Conservation (phyloP, 2,113 vertebrate genomes). For the Stictonetta naevosa region DNA sequence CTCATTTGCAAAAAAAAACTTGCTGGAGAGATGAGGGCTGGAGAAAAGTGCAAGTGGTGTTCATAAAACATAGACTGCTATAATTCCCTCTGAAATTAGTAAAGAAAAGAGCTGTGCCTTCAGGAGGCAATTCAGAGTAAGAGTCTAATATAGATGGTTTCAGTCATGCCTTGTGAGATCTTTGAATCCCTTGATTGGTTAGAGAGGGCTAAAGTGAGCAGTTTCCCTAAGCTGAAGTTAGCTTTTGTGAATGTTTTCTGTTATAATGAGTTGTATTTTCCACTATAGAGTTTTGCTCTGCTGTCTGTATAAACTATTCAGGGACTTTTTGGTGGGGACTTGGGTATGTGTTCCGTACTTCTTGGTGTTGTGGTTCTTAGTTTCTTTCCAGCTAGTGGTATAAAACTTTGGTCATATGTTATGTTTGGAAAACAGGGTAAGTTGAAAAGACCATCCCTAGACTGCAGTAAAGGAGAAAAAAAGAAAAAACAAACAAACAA, state of each 20-base stretch:
- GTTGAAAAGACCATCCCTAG: neutral
- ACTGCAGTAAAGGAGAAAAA: neutral
- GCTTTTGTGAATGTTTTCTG: neutral
- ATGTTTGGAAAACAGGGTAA: neutral
- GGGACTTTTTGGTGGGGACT: neutral
- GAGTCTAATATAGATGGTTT: neutral
- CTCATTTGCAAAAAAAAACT: neutral
- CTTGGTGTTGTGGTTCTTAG: neutral
- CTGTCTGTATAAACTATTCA: fast-evolving
- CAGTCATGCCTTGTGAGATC: neutral
- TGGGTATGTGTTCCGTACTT: neutral
- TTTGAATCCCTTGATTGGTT: neutral
- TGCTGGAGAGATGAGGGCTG: neutral
- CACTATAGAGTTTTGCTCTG: neutral
- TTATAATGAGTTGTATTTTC: neutral
- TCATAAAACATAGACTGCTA: neutral
- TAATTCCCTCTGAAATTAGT: neutral
- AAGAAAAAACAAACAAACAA: neutral
- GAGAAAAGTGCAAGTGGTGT: fast-evolving
- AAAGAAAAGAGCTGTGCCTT: neutral
- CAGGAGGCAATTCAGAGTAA: neutral
- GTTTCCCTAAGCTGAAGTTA: neutral
- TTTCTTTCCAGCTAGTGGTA: neutral
- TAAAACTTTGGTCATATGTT: neutral
- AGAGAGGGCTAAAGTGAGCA: neutral